Evolutionary conservation across 1,140 invertebrate species (phyloP).

Genomic region (Ceratina australensis): DNA sequence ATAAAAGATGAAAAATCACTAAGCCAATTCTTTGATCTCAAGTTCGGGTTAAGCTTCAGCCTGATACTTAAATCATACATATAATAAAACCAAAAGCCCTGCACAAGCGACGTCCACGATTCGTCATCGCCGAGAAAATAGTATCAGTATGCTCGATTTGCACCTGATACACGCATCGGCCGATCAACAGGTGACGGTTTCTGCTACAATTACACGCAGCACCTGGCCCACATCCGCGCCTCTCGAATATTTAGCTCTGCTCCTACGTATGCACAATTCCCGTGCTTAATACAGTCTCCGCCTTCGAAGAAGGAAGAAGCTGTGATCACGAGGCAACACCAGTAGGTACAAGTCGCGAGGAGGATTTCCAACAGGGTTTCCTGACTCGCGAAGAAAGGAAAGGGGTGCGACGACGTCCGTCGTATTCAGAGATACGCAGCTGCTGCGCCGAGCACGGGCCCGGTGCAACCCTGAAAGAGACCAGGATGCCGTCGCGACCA

Average conservation of each 20-base stretch:
- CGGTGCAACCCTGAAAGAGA: constrained; percentile 69
- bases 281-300: constrained; percentile 2
- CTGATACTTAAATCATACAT: too few species aligned
- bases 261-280: neutral
- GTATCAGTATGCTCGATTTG: neutral
- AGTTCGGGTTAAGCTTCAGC: too few species aligned
- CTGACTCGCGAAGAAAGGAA: constrained; percentile 35
- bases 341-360: constrained; percentile 8
- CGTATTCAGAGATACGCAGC: constrained; percentile 66
- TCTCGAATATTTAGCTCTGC: neutral
- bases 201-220: constrained; percentile 17
- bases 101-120: neutral
- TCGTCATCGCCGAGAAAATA: neutral
- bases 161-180: constrained; percentile 17
- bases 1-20: too few species aligned
- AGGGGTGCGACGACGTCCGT: neutral
- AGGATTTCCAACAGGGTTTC: constrained; percentile 39
- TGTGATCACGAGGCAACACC: neutral
- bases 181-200: constrained; percentile 46
- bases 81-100: neutral
- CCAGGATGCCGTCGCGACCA: constrained; percentile 53
- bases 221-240: constrained; percentile 29
- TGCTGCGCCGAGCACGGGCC: constrained; percentile 66
- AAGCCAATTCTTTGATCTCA: too few species aligned
- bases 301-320: neutral